Percentiles rank a stretch among this genome's conserved stretches.
Evolutionary conservation across 1,140 invertebrate species (phyloP).

Genomic region (Drosophila pseudoananassae): DNA sequence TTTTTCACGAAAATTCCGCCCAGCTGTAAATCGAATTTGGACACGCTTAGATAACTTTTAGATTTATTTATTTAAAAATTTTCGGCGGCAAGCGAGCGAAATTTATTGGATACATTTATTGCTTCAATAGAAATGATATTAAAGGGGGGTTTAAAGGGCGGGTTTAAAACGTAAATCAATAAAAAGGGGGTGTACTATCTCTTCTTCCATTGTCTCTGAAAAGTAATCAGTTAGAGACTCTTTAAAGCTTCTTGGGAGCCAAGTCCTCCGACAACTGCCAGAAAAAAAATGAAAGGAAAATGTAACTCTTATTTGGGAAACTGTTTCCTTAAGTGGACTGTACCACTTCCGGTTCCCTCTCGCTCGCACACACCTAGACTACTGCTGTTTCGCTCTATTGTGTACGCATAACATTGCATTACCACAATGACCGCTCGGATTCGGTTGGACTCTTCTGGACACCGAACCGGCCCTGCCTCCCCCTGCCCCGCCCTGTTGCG

Average conservation of each 20-base stretch:
- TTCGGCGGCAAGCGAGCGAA: constrained; percentile 40
- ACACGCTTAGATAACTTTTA: constrained; percentile 73
- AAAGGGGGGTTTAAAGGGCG: no score
- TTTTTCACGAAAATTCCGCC: constrained; percentile 19
- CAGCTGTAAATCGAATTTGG: constrained; percentile 69
- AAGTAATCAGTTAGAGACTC: background rate
- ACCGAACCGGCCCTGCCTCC: background rate
- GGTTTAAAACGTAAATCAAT: constrained; percentile 7
- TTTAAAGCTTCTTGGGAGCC: constrained; percentile 4
- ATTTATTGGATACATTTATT: constrained; percentile 56
- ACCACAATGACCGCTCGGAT: constrained; percentile 47
- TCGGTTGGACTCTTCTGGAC: constrained; percentile 11
- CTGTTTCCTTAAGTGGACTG: constrained; percentile 31
- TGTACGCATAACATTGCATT: constrained; percentile 48
- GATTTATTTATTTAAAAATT: constrained; percentile 74
- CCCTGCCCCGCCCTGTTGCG: constrained; percentile 6
- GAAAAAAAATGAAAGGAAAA: background rate
- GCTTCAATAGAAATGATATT: background rate
- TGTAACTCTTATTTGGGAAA: constrained; percentile 25
- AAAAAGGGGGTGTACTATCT: background rate
- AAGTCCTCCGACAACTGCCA: constrained; percentile 12
- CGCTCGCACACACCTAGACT: background rate
- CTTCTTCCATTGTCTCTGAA: no score
- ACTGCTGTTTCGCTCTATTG: constrained; percentile 23
- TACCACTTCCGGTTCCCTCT: background rate